A percentile compares a stretch with the other conserved stretches of the same genome.
These are phyloP conservation scores for Atta cephalotes DNA, from an alignment of 1,140 invertebrate genomes.

Conservation along the genomic window DNA sequence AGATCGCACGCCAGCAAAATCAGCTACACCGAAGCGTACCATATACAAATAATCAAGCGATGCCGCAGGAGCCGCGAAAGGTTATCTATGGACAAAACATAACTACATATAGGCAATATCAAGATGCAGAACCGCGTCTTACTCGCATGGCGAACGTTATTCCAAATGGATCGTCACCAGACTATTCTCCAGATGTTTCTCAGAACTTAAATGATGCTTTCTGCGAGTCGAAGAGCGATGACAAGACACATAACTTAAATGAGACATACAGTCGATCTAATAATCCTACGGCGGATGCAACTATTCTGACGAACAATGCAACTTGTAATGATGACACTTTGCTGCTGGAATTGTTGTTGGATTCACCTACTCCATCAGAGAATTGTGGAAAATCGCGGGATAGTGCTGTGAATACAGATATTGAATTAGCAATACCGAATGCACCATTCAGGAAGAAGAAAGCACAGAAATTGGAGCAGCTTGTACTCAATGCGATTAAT, in stretches of 20 bases:
- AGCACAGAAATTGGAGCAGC: conserved; percentile 83
- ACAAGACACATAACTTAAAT: conserved; percentile 79
- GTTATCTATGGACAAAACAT: conserved; percentile 75
- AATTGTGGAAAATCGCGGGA: conserved; percentile 80
- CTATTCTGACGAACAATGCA: conserved; percentile 84
- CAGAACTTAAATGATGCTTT: conserved; percentile 84
- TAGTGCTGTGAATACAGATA: conserved; percentile 80
- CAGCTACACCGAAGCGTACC: conserved; percentile 79
- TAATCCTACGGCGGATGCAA: conserved; percentile 76
- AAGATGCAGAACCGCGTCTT: conserved; percentile 65
- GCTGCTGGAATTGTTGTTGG: conserved; percentile 82
- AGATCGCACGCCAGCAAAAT: conserved; percentile 76
- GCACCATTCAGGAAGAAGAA: conserved; percentile 84
- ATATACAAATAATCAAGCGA: conserved; percentile 75
- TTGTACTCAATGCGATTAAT: conserved; percentile 83
- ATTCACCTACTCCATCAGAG: conserved; percentile 81
- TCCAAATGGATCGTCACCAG: conserved; percentile 73
- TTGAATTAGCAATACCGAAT: conserved; percentile 69
- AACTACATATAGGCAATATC: conserved; percentile 69
- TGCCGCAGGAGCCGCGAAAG: conserved; percentile 83
- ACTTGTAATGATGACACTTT: conserved; percentile 85
- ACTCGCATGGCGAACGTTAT: conserved; percentile 50
- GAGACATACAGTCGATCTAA: conserved; percentile 78
- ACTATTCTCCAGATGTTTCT: conserved; percentile 80
- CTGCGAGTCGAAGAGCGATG: conserved; percentile 74